Conservation (phyloP, 2,888 invertebrate genomes). For the Hirtodrosophila duncani region DNA sequence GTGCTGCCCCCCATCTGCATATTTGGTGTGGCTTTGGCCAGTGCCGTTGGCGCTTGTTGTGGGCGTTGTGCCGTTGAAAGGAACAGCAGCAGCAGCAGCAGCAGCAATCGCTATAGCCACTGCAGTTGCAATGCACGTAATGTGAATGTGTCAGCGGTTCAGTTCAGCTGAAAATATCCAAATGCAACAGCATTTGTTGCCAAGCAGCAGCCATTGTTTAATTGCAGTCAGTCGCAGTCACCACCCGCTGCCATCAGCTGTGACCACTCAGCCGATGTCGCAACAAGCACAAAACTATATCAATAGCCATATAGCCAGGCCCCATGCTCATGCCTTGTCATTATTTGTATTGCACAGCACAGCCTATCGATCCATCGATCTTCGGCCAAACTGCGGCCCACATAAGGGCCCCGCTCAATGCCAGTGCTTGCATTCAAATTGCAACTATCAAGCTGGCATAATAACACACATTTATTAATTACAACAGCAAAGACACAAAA, state of each 20-base stretch:
- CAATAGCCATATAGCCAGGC: too few relatives aligned
- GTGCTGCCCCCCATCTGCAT: constrained; percentile 33
- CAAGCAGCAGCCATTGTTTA: constrained; percentile 46
- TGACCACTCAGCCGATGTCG: constrained; percentile 13
- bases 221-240: constrained; percentile 21
- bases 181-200: constrained; percentile 20
- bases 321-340: too few relatives aligned
- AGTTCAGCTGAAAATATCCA: constrained; percentile 9
- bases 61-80: constrained; percentile 58
- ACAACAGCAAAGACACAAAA: constrained; percentile 42
- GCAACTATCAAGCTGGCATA: constrained; percentile 39
- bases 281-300: constrained; percentile 17
- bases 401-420: constrained; percentile 61
- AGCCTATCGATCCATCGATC: constrained; percentile 47
- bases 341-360: constrained; percentile 31
- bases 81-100: constrained; percentile 36
- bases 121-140: constrained; percentile 29
- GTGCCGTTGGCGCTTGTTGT: constrained; percentile 48
- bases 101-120: constrained; percentile 12
- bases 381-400: constrained; percentile 39
- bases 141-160: constrained; percentile 64
- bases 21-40: constrained; percentile 28
- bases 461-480: constrained; percentile 72
- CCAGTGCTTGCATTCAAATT: constrained; percentile 35
- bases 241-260: constrained; percentile 45